phyloP scores from a whole-genome alignment of 1,140 invertebrate genomes.

The Sipha flava region DNA sequence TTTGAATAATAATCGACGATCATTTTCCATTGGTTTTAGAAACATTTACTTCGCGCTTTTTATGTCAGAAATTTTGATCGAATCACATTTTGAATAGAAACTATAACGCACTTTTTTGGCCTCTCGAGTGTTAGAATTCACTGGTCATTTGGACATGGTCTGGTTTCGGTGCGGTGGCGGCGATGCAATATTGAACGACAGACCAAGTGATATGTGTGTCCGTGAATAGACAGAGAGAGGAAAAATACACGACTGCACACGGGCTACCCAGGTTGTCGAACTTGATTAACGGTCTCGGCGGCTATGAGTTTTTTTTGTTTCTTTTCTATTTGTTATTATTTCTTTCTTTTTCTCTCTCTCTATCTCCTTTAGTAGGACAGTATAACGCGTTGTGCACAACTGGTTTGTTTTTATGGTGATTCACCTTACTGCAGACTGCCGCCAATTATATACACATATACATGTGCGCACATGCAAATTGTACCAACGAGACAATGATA shows the following conservation, averaged over 20 bases:
- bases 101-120: background rate
- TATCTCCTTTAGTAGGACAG: constrained; percentile 18
- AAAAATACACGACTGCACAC: background rate
- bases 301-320: background rate
- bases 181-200: too few relatives aligned
- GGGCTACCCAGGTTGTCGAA: constrained; percentile 18
- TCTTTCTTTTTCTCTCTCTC: background rate
- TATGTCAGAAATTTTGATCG: too few relatives aligned
- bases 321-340: background rate
- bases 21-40: too few relatives aligned
- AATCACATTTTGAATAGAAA: too few relatives aligned
- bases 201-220: too few relatives aligned
- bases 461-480: background rate
- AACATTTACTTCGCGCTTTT: too few relatives aligned
- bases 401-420: constrained; percentile 6
- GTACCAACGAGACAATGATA: background rate
- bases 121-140: background rate
- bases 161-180: background rate
- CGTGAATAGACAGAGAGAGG: background rate
- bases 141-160: background rate
- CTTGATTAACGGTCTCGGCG: constrained; percentile 28
- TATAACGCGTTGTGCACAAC: background rate
- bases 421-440: background rate
- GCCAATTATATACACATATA: background rate
- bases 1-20: too few relatives aligned